phyloP scores from a whole-genome alignment of 2,797 vertebrate species.

The Pyrocephalus nanus region DNA sequence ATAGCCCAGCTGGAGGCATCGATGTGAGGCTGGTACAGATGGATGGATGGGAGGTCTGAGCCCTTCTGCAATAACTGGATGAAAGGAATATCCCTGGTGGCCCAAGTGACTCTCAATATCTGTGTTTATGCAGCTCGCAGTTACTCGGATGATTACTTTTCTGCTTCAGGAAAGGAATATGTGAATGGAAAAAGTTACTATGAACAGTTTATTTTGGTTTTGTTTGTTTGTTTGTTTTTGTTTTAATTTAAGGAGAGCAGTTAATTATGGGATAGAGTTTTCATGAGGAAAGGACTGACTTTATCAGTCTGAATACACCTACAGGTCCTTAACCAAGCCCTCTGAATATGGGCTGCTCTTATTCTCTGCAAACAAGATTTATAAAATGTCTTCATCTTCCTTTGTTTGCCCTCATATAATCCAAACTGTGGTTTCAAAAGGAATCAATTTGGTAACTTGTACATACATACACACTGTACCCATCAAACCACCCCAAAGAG shows the following conservation, averaged over 20 bases:
- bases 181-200: not conserved
- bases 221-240: too few species aligned
- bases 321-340: not conserved
- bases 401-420: conserved; percentile 42
- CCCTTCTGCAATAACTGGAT: not conserved
- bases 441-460: conserved; percentile 17
- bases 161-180: not conserved
- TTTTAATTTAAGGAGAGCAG: not conserved
- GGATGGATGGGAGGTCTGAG: not conserved
- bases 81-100: not conserved
- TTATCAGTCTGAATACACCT: not conserved
- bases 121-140: fast-evolving
- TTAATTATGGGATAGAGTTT: not conserved
- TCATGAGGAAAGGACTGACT: not conserved
- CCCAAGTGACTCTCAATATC: not conserved
- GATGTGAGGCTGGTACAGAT: not conserved
- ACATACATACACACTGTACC: not conserved
- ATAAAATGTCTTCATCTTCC: conserved; percentile 30
- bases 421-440: conserved; percentile 36
- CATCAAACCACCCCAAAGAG: not conserved
- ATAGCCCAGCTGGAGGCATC: fast-evolving
- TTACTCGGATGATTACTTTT: not conserved
- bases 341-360: conserved; percentile 13
- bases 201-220: not conserved
- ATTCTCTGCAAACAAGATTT: not conserved